These are phyloP conservation scores for Eupithecia subumbrata DNA, from an alignment of 2,888 invertebrate genomes.

Conservation along the genomic window DNA sequence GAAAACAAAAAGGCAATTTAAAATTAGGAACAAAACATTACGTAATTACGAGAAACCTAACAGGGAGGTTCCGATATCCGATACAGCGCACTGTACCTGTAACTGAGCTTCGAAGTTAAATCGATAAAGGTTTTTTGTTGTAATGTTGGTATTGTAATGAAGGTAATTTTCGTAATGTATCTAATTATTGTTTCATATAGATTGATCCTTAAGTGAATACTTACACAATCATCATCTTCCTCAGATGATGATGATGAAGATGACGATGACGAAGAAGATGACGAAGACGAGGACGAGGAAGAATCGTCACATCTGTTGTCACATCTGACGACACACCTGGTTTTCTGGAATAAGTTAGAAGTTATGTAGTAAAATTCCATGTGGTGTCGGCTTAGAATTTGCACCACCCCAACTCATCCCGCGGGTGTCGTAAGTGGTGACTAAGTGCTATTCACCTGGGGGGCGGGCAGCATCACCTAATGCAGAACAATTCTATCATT, in stretches of 20 bases:
- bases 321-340: conserved; percentile 10
- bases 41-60: too few relatives aligned
- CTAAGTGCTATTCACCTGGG: too few relatives aligned
- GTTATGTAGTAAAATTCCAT: too few relatives aligned
- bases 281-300: conserved; percentile 60
- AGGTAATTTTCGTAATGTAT: too few relatives aligned
- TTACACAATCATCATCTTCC: conserved; percentile 50
- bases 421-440: too few relatives aligned
- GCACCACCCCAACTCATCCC: too few relatives aligned
- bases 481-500: too few relatives aligned
- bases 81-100: not conserved
- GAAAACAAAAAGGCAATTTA: not conserved
- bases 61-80: too few relatives aligned
- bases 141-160: too few relatives aligned
- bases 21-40: too few relatives aligned
- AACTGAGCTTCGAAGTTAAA: not conserved
- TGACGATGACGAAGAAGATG: conserved; percentile 56
- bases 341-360: conserved; percentile 44
- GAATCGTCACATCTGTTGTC: conserved; percentile 50
- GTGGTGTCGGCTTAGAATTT: too few relatives aligned
- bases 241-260: conserved; percentile 54
- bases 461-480: too few relatives aligned
- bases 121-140: not conserved
- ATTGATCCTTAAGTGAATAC: conserved; percentile 18
- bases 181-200: not conserved